phyloP scores from a whole-genome alignment of 2,797 vertebrate species.

The Mus minutoides region DNA sequence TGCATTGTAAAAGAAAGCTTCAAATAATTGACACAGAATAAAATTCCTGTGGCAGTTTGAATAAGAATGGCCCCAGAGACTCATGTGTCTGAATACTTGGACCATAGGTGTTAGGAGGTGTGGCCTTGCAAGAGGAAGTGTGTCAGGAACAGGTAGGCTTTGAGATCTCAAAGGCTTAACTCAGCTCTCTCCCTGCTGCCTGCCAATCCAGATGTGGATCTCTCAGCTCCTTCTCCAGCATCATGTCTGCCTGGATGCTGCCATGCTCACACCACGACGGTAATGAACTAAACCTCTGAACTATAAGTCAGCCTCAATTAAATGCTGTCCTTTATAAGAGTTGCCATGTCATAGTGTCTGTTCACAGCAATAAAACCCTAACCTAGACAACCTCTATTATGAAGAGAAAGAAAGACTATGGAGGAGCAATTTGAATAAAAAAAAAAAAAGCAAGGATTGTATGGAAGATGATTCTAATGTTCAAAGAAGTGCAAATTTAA shows the following conservation, averaged over 20 bases:
- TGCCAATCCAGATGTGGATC: background rate
- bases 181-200: background rate
- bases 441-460: background rate
- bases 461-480: constrained; percentile 8
- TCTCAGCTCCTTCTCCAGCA: background rate
- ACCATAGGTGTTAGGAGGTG: background rate
- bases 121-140: background rate
- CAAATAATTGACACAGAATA: background rate
- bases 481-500: constrained; percentile 32
- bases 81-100: background rate
- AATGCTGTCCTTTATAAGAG: background rate
- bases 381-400: background rate
- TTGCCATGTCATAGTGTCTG: background rate
- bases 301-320: background rate
- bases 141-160: background rate
- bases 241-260: background rate
- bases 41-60: background rate
- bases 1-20: background rate
- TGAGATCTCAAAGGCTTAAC: background rate
- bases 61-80: background rate
- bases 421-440: background rate
- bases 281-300: background rate
- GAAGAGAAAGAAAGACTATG: background rate
- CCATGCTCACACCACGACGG: background rate
- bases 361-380: background rate